These are phyloP conservation scores for Macquaria ambigua DNA, from an alignment of 2,113 vertebrate species.

Conservation along the genomic window DNA sequence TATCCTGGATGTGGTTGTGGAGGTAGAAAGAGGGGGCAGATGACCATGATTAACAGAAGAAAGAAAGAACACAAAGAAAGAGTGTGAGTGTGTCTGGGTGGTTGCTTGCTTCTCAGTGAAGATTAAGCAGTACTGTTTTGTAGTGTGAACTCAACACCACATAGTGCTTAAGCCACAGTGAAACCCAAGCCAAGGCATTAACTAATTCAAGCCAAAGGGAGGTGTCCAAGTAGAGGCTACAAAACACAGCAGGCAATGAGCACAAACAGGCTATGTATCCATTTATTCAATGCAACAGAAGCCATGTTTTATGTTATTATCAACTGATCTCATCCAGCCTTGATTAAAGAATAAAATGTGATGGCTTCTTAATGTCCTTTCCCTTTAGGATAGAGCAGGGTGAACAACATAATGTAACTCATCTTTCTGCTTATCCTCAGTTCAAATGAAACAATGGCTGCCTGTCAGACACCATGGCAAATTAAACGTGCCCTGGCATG, in stretches of 20 bases:
- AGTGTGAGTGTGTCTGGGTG: not conserved
- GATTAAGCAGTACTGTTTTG: conserved; percentile 14
- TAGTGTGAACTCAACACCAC: conserved; percentile 48
- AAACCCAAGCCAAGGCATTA: conserved; percentile 53
- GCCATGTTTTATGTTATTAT: not conserved
- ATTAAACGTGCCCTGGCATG: conserved; percentile 11
- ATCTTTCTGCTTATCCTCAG: not conserved
- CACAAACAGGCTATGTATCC: conserved; percentile 7
- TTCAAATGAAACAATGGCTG: not conserved
- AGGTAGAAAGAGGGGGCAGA: conserved; percentile 41
- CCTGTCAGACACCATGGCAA: not conserved
- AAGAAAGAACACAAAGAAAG: not conserved
- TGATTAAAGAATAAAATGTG: not conserved
- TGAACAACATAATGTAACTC: not conserved
- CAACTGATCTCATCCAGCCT: not conserved
- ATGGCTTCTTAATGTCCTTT: not conserved
- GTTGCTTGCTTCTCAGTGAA: not conserved
- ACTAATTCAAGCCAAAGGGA: conserved; percentile 32
- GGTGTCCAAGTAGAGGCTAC: not conserved
- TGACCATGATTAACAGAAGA: not conserved
- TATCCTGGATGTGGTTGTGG: conserved; percentile 24
- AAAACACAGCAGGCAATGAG: conserved; percentile 16
- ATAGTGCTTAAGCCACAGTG: conserved; percentile 35
- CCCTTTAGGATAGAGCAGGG: not conserved
- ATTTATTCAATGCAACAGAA: not conserved